phyloP scores from a whole-genome alignment of 2,797 vertebrate genomes.

The Huso huso region DNA sequence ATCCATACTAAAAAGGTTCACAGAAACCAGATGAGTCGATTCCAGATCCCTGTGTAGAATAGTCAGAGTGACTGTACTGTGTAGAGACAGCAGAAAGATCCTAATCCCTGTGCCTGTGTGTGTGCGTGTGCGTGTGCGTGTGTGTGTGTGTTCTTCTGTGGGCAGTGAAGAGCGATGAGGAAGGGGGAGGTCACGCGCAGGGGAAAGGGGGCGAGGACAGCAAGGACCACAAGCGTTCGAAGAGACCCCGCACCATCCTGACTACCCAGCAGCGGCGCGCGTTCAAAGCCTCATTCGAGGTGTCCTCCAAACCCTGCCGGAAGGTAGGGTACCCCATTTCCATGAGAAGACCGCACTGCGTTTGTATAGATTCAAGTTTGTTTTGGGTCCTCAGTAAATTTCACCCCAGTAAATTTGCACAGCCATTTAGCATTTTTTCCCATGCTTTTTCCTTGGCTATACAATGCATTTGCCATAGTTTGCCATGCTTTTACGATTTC shows the following conservation, averaged over 20 bases:
- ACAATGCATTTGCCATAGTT: too few species aligned
- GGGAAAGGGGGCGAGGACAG: slow-evolving; percentile 70
- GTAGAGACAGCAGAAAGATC: neutral
- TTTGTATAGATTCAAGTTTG: too few species aligned
- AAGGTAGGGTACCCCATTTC: slow-evolving; percentile 56
- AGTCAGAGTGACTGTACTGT: too few species aligned
- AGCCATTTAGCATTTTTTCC: too few species aligned
- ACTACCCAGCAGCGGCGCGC: slow-evolving; percentile 84
- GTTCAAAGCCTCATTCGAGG: slow-evolving; percentile 86
- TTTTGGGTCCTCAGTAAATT: too few species aligned
- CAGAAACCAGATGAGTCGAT: too few species aligned
- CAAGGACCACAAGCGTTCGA: slow-evolving; percentile 80
- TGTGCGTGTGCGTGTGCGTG: neutral
- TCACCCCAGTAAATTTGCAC: too few species aligned
- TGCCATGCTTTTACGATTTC: too few species aligned
- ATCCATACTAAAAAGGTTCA: too few species aligned
- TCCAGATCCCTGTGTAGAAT: too few species aligned
- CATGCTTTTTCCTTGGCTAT: too few species aligned
- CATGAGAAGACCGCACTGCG: too few species aligned
- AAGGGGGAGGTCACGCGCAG: slow-evolving; percentile 59
- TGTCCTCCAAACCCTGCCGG: slow-evolving; percentile 82
- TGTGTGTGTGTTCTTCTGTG: neutral
- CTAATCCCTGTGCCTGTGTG: neutral
- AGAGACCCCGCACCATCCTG: slow-evolving; percentile 80
- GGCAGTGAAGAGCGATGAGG: slow-evolving; percentile 81